A percentile compares a stretch with the other conserved stretches of the same genome.
These are phyloP conservation scores for Procavia capensis DNA, from an alignment of 2,113 vertebrate species.

Conservation along the genomic window DNA sequence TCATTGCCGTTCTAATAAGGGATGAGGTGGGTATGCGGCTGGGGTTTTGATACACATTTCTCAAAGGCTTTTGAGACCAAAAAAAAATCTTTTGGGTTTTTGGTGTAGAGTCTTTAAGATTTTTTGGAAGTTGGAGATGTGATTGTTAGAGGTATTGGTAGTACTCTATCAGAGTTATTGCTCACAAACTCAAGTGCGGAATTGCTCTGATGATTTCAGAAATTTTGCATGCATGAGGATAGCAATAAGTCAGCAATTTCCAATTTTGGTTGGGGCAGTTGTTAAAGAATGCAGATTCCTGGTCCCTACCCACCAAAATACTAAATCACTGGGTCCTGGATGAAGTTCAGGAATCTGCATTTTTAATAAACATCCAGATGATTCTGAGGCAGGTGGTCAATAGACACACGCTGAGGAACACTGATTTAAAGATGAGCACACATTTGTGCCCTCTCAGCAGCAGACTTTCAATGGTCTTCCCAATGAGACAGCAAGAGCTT, in stretches of 20 bases:
- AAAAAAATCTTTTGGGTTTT: neutral
- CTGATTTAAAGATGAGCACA: neutral
- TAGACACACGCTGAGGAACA: neutral
- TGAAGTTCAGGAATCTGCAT: neutral
- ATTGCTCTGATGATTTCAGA: slow-evolving; percentile 6
- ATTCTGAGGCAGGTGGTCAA: neutral
- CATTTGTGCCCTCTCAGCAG: neutral
- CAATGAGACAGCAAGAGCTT: neutral
- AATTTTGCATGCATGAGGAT: neutral
- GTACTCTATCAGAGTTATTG: neutral
- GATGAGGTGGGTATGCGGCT: neutral
- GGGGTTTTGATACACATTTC: neutral
- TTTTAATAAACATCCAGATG: slow-evolving; percentile 45
- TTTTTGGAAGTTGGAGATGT: neutral
- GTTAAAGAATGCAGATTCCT: neutral
- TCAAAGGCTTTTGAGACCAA: neutral
- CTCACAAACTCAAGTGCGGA: neutral
- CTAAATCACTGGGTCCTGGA: neutral
- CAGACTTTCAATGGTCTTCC: neutral
- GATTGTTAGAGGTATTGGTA: neutral
- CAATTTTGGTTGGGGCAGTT: neutral
- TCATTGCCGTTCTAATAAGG: neutral
- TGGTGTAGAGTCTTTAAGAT: neutral
- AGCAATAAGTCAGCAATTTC: neutral
- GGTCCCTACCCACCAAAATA: neutral